Evolutionary conservation across 2,113 vertebrate genomes (phyloP), one percentile per base, ranked within the genome.

Genomic region (Romanogobio albipinnatus): DNA sequence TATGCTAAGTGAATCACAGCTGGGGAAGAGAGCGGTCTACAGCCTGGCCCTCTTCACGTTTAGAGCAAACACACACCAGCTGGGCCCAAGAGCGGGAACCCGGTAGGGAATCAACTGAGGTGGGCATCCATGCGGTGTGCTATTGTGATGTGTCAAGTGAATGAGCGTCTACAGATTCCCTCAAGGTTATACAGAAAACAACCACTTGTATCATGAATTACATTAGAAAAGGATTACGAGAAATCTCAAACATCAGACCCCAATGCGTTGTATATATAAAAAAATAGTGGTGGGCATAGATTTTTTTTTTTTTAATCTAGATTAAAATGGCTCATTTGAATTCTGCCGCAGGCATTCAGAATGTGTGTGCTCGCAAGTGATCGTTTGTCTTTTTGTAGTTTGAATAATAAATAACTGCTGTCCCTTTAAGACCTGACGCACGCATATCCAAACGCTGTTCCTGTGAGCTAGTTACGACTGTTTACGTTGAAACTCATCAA

Each of bases 41-140:
- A 81, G 87, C 70, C 43, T 11, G 24, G 26, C 71, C 43, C 74
- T 84, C 74, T 82, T 14, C 77, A 47, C 68, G 73, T 89, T 87
- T 89, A 86, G 56, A 84, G 71, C 73, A 86, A 84, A 87, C 68
- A 89, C 86, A 89, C 83, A 84, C 84, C 88, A 89, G 86, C 88
- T 91, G 80, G 91, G 87, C 24, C 76, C 70, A 84, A 89, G 89
- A 75, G 75, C 88, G 56, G 71, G 88, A 79, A 66, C 76, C 53
- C 80, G 29, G 68, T 49, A 62, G 85, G 87, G 85, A 90, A 92
- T 90, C 90, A 91, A 91, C 92, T 82, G 91, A 29, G 84, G 88
- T 85, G 87, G 90, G 93, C 92, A 90, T 59, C 81, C 92, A 90
- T 82, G 89, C 92, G 91, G 91, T 86, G 90, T 88, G 64, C 83